A percentile compares a stretch with the other conserved stretches of the same genome.
Conservation (phyloP, 2,888 invertebrate species). For the Augochlorella aurata region DNA sequence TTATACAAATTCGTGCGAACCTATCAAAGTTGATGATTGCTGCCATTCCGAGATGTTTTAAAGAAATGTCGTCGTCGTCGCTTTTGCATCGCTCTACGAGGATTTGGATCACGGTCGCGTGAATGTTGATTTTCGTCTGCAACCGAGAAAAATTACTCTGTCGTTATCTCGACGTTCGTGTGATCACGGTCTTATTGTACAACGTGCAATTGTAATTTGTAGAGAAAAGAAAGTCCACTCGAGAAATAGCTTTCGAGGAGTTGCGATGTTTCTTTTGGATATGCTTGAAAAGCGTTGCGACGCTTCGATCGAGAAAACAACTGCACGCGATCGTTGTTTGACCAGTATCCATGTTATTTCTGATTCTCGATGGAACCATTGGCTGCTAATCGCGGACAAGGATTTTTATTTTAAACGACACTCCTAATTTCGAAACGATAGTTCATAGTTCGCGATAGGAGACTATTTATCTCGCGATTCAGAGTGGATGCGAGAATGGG, state of each 20-base stretch:
- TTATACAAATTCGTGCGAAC: not conserved
- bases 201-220: conserved; percentile 4
- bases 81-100: not conserved
- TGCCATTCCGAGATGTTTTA: not conserved
- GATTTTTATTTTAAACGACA: not conserved
- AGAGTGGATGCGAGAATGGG: not conserved
- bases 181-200: not conserved
- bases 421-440: not conserved
- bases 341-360: not conserved
- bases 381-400: not conserved
- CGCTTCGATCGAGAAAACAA: not conserved
- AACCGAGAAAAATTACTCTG: not conserved
- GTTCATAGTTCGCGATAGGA: not conserved
- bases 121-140: conserved; percentile 6
- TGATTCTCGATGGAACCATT: not conserved
- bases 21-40: not conserved
- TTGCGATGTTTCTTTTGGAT: not conserved
- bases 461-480: not conserved
- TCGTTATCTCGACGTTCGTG: conserved; percentile 8
- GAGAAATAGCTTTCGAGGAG: not conserved
- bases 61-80: not conserved
- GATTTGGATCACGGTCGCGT: conserved; percentile 12
- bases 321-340: not conserved
- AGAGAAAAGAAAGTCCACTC: conserved; percentile 7
- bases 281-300: not conserved